Evolutionary conservation across 2,113 vertebrate species (phyloP).

Genomic region (Platysteira castanea): DNA sequence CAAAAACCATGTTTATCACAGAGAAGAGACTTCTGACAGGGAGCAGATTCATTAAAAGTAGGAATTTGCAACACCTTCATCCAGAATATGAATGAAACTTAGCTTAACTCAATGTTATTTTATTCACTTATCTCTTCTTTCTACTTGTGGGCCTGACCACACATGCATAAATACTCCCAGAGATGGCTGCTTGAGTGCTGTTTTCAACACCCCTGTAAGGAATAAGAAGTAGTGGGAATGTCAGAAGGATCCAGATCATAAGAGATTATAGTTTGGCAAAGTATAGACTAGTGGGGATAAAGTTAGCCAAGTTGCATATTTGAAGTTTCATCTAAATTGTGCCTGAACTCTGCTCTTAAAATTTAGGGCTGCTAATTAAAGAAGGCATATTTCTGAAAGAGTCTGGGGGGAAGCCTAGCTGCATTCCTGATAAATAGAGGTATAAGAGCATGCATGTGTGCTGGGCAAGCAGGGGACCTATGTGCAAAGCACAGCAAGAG

Average conservation of each 20-base stretch:
- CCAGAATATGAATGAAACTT: neutral
- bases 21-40: neutral
- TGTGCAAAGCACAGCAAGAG: neutral
- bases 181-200: neutral
- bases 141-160: neutral
- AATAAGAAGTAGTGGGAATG: neutral
- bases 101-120: neutral
- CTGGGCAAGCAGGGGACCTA: neutral
- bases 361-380: neutral
- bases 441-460: neutral
- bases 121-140: neutral
- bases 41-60: neutral
- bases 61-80: neutral
- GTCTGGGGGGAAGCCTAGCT: neutral
- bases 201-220: neutral
- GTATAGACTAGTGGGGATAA: neutral
- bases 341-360: neutral
- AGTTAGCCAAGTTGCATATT: neutral
- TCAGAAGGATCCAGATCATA: neutral
- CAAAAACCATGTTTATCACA: neutral
- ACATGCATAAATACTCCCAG: neutral
- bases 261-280: neutral
- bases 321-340: neutral
- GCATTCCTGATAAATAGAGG: neutral
- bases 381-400: neutral